phyloP scores from a whole-genome alignment of 2,797 vertebrate species.

The Molossus molossus region DNA sequence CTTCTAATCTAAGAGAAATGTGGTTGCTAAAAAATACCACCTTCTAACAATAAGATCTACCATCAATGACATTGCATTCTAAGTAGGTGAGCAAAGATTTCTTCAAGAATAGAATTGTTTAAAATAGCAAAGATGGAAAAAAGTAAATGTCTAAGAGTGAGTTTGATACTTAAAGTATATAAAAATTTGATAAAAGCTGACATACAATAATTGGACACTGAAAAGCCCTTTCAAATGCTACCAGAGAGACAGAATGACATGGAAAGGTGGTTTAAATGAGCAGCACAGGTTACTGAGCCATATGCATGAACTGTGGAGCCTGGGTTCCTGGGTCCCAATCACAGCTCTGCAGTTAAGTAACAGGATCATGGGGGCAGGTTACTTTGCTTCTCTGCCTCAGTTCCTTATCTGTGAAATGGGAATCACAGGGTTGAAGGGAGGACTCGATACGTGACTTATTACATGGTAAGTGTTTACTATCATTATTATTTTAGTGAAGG shows the following conservation, averaged over 20 bases:
- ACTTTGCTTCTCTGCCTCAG: neutral
- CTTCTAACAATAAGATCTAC: neutral
- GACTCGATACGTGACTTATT: neutral
- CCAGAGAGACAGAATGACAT: neutral
- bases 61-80: neutral
- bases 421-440: neutral
- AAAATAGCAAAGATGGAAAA: neutral
- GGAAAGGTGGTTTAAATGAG: neutral
- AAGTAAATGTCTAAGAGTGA: neutral
- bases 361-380: fast-evolving
- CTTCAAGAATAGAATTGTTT: neutral
- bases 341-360: neutral
- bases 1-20: neutral
- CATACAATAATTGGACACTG: neutral
- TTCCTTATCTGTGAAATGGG: neutral
- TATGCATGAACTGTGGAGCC: neutral
- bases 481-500: neutral
- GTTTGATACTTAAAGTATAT: conserved; percentile 3
- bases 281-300: neutral
- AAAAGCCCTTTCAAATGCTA: conserved; percentile 12
- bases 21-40: neutral
- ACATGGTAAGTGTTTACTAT: neutral
- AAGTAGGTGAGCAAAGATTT: neutral
- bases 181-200: neutral
- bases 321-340: neutral